Base-by-base conservation (phyloP, 1,140 invertebrate species). In the Holcopasites calliopsidis region DNA sequence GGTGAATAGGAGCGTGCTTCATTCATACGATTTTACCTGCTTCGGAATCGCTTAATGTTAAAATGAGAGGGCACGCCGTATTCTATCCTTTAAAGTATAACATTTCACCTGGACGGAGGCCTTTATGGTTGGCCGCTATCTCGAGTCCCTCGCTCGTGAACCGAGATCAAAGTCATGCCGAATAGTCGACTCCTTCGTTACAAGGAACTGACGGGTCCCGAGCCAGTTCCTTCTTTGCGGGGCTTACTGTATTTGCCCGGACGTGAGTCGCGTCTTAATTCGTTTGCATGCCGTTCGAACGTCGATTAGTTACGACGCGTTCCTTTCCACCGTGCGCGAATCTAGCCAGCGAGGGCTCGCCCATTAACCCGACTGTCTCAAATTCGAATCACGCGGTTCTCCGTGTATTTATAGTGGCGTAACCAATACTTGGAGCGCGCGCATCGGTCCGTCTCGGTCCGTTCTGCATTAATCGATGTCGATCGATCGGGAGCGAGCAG, bases 311-410 rank as follows among this genome's bases (percentile, higher is more conserved):
- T 60, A 71, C 55, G 23, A 10, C 16, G 18, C 60, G 68, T 71
- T 71, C 60, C 55, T 60, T 55, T 31, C 52, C 52, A 13, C 18
- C 21, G 58, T 26, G 60, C 35, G 16, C 18, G 7, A 4, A 26
- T 23, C 3, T 16, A 18, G 3, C 26, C 11, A 52, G 3, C 26
- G 5, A 16, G 5, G n/a, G 2, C 18, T 16, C 69, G 57, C 61
- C 69, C 69, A 71, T 71, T 71, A 71, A 61, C 69, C n/a, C 40
- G 40, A 26, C 26, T 8, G 44, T 71, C 69, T 61, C 40, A 61
- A 71, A 71, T 71, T 61, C 55, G 61, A 71, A 71, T 71, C 69
- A 61, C 57, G 57, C 44, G 5, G 57, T n/a, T n/a, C 18, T 23
- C 33, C 31, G 44, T 71, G 69, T 71, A 61, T 71, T 71, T 61